Evolutionary conservation across 2,113 vertebrate genomes (phyloP).

Genomic region (Ctenodactylus gundi): DNA sequence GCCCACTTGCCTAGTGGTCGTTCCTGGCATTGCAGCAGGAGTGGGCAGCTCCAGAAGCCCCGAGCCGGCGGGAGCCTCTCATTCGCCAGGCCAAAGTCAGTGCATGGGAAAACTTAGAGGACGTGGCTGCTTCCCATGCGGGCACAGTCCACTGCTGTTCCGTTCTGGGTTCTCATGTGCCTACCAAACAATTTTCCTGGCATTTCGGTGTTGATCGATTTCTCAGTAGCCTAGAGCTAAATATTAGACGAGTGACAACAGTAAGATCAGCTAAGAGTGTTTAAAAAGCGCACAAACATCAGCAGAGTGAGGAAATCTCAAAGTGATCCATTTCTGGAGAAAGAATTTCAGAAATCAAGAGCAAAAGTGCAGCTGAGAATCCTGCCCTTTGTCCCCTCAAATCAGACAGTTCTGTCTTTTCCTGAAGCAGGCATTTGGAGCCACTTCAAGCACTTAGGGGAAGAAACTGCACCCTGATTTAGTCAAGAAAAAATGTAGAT

Average conservation of each 20-base stretch:
- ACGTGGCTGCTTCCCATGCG: background rate
- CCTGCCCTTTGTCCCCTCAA: background rate
- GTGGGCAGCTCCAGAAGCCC: accelerated
- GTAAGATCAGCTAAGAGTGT: background rate
- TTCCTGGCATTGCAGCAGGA: background rate
- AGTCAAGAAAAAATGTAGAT: conserved; percentile 32
- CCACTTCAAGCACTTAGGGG: background rate
- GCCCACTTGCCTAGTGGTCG: background rate
- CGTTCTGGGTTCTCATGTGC: background rate
- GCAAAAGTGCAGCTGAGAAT: background rate
- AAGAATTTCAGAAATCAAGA: background rate
- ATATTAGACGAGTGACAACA: background rate
- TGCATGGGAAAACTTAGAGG: background rate
- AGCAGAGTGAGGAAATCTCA: background rate
- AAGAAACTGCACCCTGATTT: conserved; percentile 18
- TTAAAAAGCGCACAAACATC: background rate
- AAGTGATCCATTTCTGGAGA: background rate
- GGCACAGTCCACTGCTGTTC: background rate
- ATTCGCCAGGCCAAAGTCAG: background rate
- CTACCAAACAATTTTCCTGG: background rate
- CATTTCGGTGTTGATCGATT: background rate
- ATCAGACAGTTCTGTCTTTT: background rate
- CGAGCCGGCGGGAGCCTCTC: no score
- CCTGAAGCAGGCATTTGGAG: background rate
- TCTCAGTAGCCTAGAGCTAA: background rate